Evolutionary conservation across 2,797 vertebrate species (phyloP), one percentile per base, ranked within the genome.

Genomic region (Coreius guichenoti): DNA sequence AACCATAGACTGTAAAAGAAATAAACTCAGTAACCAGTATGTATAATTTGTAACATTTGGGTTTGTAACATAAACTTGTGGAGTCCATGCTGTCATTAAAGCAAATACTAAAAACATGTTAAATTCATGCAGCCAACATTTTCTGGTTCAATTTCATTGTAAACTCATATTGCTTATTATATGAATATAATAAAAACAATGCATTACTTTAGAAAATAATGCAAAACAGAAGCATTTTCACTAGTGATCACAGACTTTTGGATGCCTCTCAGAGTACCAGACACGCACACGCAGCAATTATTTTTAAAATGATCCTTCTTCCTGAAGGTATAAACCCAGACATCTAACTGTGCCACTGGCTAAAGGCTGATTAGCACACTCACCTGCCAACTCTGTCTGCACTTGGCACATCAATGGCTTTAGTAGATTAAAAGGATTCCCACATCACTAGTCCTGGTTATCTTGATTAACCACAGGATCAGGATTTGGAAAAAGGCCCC

Each of bases 321-420:
- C 70, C 29, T 58, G 68, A 65, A 65, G 81, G 72, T 61, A 67
- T 19, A 36, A 54, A 36, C 58, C 75, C 26, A 75, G 54, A 76
- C 43, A 43, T 80, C 70, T 79, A 81, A 78, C 77, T 87, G 68
- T 76, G 86, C 77, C 86, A 82, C 56, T 39, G 88, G 81, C 81
- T 88, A 77, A 81, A 79, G 69, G 14, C 73, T 82, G 85, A 89
- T 86, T 89, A 86, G 49, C 79, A 83, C 51, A 70, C 76, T 87
- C 73, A 83, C 69, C 86, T 86, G 84, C 68, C 69, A 84, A 82
- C 43, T 74, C 84, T 80, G 78, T 83, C 70, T 84, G 78, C 72
- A 65, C 81, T 83, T 67, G 82, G 81, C 67, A 67, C 81, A 80
- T 84, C 76, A 85, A 86, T 61, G 51, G 84, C 88, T 88, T 89